Percentiles rank a stretch among this genome's conserved stretches.
These are phyloP conservation scores for Lota lota DNA, from an alignment of 2,113 vertebrate genomes.

Conservation along the genomic window DNA sequence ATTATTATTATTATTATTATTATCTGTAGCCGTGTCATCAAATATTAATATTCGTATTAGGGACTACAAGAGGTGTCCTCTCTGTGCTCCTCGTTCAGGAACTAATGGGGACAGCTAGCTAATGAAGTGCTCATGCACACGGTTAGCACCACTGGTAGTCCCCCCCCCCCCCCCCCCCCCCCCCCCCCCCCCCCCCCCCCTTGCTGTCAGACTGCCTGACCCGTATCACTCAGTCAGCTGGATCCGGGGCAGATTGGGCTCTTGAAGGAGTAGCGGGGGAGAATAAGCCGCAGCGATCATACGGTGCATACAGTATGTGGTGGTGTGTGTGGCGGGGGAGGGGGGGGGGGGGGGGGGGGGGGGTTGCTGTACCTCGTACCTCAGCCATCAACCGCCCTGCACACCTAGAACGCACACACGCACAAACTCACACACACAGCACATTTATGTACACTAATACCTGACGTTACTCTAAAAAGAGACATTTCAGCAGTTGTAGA, in stretches of 20 bases:
- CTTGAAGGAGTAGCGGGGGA: neutral
- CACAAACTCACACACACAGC: too few species aligned
- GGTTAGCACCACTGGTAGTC: too few species aligned
- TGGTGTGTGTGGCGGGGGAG: too few species aligned
- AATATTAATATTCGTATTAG: constrained; percentile 54
- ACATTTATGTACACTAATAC: too few species aligned
- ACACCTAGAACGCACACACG: too few species aligned
- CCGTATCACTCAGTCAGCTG: neutral
- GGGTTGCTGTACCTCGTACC: too few species aligned
- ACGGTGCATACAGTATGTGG: neutral
- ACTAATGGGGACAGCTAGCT: constrained; percentile 13
- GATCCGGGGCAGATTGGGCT: neutral
- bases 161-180: neutral
- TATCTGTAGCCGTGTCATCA: constrained; percentile 35
- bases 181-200: neutral
- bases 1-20: constrained; percentile 23
- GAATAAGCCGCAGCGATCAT: neutral
- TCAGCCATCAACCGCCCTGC: too few species aligned
- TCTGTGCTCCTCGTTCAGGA: neutral
- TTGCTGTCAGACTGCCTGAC: neutral
- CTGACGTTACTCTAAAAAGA: too few species aligned
- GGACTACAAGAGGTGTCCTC: constrained; percentile 30
- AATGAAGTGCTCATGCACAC: constrained; percentile 5
- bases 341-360: too few species aligned
- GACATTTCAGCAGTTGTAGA: too few species aligned